Percentiles rank a stretch among this genome's conserved stretches.
Evolutionary conservation across 1,140 invertebrate species (phyloP).

Genomic region (Tetramorium simillimum): DNA sequence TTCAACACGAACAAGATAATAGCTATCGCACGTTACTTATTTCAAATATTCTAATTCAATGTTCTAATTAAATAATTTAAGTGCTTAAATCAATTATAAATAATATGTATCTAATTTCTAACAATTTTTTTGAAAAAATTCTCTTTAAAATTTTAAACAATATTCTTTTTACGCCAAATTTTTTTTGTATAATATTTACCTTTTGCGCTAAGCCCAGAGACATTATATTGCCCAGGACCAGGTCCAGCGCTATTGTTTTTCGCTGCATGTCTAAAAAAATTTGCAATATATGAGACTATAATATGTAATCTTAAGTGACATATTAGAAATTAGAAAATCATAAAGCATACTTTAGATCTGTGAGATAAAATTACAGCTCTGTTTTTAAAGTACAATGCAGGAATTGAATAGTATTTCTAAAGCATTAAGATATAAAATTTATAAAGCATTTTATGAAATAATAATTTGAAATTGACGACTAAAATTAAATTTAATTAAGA

Average conservation of each 20-base stretch:
- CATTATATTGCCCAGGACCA: slow-evolving; percentile 94
- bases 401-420: not conserved
- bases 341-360: not conserved
- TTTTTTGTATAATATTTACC: slow-evolving; percentile 84
- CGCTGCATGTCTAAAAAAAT: slow-evolving; percentile 82
- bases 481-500: not conserved
- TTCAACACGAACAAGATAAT: not conserved
- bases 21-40: not conserved
- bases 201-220: slow-evolving; percentile 93
- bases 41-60: not conserved
- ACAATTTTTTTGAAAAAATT: not conserved
- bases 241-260: slow-evolving; percentile 89
- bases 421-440: slow-evolving; percentile 1
- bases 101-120: not conserved
- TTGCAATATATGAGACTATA: not conserved
- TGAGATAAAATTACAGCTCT: not conserved
- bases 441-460: not conserved
- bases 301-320: not conserved
- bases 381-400: not conserved
- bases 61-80: not conserved
- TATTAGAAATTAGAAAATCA: not conserved
- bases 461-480: not conserved
- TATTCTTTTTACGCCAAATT: not conserved
- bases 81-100: not conserved
- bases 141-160: not conserved